Conservation (phyloP, 2,888 invertebrate genomes). For the Chamaedrilus cognettii region DNA sequence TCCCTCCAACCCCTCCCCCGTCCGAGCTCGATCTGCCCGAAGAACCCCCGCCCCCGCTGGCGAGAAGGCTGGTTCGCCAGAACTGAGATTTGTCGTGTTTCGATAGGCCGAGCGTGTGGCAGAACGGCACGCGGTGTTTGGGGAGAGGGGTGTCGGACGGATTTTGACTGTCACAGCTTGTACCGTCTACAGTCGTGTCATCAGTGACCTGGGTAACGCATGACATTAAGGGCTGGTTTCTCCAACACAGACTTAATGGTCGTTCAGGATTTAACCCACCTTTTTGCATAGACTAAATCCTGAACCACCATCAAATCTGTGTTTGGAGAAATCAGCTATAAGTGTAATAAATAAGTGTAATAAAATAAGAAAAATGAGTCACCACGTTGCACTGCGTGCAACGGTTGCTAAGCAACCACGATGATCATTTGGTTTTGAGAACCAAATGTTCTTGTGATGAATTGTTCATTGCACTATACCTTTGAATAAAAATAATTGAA, state of each 20-base stretch:
- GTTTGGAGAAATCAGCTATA: background rate
- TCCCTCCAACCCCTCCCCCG: conserved; percentile 5
- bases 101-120: background rate
- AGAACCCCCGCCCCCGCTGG: background rate
- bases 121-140: background rate
- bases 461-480: too few species aligned
- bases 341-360: too few species aligned
- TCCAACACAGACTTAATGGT: too few species aligned
- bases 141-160: background rate
- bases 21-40: conserved; percentile 1
- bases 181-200: conserved; percentile 6
- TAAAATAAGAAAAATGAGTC: too few species aligned
- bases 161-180: conserved; percentile 14
- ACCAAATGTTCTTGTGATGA: too few species aligned
- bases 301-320: background rate
- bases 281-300: too few species aligned
- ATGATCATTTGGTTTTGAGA: too few species aligned
- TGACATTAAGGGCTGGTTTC: too few species aligned
- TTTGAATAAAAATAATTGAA: too few species aligned
- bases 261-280: too few species aligned
- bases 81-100: conserved; percentile 12
- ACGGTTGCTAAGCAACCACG: too few species aligned
- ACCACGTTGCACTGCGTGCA: too few species aligned
- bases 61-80: conserved; percentile 8
- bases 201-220: conserved; percentile 12